These are phyloP conservation scores for Acanthosoma haemorrhoidale DNA, from an alignment of 2,888 invertebrate species.

Conservation along the genomic window DNA sequence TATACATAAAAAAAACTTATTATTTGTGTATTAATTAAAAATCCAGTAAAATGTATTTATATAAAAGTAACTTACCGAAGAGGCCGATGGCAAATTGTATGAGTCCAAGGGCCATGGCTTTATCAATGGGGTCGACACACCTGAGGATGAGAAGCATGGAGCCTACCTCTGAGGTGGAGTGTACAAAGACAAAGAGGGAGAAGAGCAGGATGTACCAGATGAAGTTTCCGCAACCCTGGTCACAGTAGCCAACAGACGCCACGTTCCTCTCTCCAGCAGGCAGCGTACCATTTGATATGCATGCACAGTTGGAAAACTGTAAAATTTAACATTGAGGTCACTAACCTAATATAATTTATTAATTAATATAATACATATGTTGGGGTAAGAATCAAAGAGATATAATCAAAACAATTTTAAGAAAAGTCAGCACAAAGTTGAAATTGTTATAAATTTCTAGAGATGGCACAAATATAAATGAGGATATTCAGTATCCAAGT, in stretches of 20 bases:
- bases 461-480: too few relatives aligned
- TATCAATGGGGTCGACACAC: constrained; percentile 86
- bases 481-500: too few relatives aligned
- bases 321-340: constrained; percentile 37
- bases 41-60: too few relatives aligned
- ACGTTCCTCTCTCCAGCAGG: neutral
- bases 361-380: too few relatives aligned
- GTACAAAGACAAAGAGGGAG: constrained; percentile 82
- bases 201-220: constrained; percentile 75
- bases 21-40: too few relatives aligned
- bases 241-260: constrained; percentile 75
- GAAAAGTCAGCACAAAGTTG: too few relatives aligned
- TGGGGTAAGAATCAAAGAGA: too few relatives aligned
- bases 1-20: too few relatives aligned
- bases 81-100: constrained; percentile 90
- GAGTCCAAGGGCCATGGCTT: constrained; percentile 90
- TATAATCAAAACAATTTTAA: too few relatives aligned
- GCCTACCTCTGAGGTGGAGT: constrained; percentile 88
- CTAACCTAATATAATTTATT: too few relatives aligned
- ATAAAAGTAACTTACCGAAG: constrained; percentile 68
- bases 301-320: constrained; percentile 52
- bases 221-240: constrained; percentile 71
- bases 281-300: constrained; percentile 44
- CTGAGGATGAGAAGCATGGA: constrained; percentile 84
- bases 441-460: too few relatives aligned